A percentile compares a stretch with the other conserved stretches of the same genome.
These are phyloP conservation scores for Drosophila kohkoa DNA, from an alignment of 1,140 invertebrate species.

Conservation along the genomic window DNA sequence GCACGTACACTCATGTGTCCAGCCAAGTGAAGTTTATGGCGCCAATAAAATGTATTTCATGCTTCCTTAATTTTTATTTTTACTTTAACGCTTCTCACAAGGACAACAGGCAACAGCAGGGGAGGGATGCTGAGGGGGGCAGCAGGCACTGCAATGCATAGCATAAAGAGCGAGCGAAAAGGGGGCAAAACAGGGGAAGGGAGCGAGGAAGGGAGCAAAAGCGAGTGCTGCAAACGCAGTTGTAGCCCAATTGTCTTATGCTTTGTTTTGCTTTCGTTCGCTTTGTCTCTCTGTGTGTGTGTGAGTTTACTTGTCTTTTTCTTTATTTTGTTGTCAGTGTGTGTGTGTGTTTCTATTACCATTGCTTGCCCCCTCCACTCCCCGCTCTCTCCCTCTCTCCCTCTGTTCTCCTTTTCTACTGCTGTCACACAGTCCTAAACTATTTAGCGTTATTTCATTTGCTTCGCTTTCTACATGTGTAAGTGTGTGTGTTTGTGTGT, in stretches of 20 bases:
- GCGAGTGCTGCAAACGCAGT: slow-evolving; percentile 45
- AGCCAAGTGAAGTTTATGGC: slow-evolving; percentile 85
- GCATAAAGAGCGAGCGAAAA: not conserved
- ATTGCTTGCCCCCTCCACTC: slow-evolving; percentile 16
- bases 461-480: slow-evolving; percentile 19
- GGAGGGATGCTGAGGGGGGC: not conserved
- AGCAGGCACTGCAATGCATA: slow-evolving; percentile 23
- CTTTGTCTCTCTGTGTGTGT: slow-evolving; percentile 6
- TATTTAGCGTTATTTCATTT: slow-evolving; percentile 71
- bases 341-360: slow-evolving; percentile 28
- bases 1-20: slow-evolving; percentile 84
- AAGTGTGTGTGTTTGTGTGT: not conserved
- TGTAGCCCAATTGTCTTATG: slow-evolving; percentile 46
- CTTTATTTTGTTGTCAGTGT: slow-evolving; percentile 16
- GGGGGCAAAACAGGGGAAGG: not conserved
- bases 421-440: slow-evolving; percentile 59
- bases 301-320: slow-evolving; percentile 7
- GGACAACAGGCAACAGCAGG: slow-evolving; percentile 37
- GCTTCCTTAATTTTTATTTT: slow-evolving; percentile 85
- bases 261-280: slow-evolving; percentile 32
- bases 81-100: slow-evolving; percentile 80
- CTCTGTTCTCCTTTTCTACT: not conserved
- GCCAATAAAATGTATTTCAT: slow-evolving; percentile 85
- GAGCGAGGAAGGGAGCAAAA: not conserved
- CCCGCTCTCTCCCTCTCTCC: not conserved